Base-by-base conservation (phyloP, 2,888 invertebrate species). In the Heliconius hortense region DNA sequence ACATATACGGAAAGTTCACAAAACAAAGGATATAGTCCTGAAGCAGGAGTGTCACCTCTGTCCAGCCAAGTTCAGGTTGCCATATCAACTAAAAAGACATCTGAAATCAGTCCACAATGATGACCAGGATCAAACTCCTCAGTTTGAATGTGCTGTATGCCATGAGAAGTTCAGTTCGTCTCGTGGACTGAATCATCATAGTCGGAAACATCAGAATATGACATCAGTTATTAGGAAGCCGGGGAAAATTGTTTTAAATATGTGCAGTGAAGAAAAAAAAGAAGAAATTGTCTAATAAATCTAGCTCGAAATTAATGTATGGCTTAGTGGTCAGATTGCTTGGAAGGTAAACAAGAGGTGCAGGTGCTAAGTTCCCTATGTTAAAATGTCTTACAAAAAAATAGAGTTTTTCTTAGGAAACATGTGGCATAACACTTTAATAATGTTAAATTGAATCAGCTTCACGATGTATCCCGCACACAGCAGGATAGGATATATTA, bases 21-120 rank as follows among this genome's bases (percentile, higher is more conserved):
- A 84, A 24, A 63, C 63, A 0, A 70, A 82, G 0, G 85, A 85
- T 11, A 80, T 82, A 1, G 78, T 84, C 0, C 73, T 89, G 5
- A 91, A 86, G 62, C 87, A 93, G 75, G 83, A 79, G 0, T 93
- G 93, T 74, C 79, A 84, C 0, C 78, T 83, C 5, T 93, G 93
- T 73, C 85, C 92, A 0, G 93, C 93, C 0, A 82, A 82, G 35
- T 93, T 93, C 66, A 80, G 87, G 1, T 76, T 90, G 1, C 91
- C 93, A 0, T 88, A 87, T 53, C 81, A 84, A 26, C 79, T 93
- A 21, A 89, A 85, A 67, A 88, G 85, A 67, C 93, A 93, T 77
- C 72, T 90, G 0, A 79, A 77, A 0, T 77, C 85, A 0, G 88
- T 87, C 0, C 93, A 93, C 75, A 80, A 79, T 18, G 79, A 81